phyloP scores from a whole-genome alignment of 2,797 vertebrate genomes.

The Miichthys miiuy region DNA sequence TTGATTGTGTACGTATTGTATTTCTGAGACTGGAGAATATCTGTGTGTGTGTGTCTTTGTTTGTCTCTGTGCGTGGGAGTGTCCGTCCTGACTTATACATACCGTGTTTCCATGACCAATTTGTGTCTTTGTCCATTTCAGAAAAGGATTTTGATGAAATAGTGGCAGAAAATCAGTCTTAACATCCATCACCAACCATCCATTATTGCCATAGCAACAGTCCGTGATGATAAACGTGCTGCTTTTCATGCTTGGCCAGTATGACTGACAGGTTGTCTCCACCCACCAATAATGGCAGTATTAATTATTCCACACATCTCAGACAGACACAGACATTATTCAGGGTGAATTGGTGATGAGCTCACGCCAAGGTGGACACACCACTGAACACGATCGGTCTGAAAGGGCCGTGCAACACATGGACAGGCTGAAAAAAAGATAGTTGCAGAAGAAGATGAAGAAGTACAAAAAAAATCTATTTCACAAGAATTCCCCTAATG shows the following conservation, averaged over 20 bases:
- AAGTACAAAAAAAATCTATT: slow-evolving; percentile 28
- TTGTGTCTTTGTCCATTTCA: slow-evolving; percentile 47
- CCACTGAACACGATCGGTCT: slow-evolving; percentile 3
- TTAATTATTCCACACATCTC: slow-evolving; percentile 81
- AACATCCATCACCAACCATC: slow-evolving; percentile 47
- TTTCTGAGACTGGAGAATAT: slow-evolving; percentile 13
- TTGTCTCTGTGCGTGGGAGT: slow-evolving; percentile 8
- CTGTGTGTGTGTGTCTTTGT: slow-evolving; percentile 23
- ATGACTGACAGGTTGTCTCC: slow-evolving; percentile 79
- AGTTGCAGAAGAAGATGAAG: not conserved
- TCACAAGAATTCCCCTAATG: slow-evolving; percentile 2
- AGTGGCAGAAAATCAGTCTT: slow-evolving; percentile 51
- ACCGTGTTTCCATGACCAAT: slow-evolving; percentile 12
- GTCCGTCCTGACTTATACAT: slow-evolving; percentile 5
- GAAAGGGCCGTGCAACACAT: slow-evolving; percentile 38
- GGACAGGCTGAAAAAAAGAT: slow-evolving; percentile 19
- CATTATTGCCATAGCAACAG: slow-evolving; percentile 77
- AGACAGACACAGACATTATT: slow-evolving; percentile 70
- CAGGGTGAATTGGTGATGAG: slow-evolving; percentile 76
- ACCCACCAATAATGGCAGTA: slow-evolving; percentile 80
- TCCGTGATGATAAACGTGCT: slow-evolving; percentile 71
- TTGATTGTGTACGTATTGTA: slow-evolving; percentile 51
- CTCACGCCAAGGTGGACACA: slow-evolving; percentile 50
- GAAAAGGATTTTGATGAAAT: slow-evolving; percentile 36
- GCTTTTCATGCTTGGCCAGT: slow-evolving; percentile 71